phyloP scores from a whole-genome alignment of 2,797 vertebrate species.

The Arrhamphus sclerolepis region DNA sequence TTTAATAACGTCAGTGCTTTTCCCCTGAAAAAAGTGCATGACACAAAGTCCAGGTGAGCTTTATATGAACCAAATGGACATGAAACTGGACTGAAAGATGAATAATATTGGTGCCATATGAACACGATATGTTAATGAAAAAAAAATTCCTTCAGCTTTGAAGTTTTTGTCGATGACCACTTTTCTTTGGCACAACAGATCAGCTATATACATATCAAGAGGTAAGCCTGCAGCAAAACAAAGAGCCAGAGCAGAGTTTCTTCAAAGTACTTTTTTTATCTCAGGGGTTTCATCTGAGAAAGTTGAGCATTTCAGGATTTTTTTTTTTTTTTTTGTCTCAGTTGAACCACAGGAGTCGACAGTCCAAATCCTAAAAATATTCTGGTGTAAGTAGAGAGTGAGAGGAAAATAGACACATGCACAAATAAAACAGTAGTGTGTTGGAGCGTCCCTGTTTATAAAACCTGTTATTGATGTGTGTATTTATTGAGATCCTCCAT shows the following conservation, averaged over 20 bases:
- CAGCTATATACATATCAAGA: slow-evolving; percentile 4
- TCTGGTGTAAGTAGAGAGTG: neutral
- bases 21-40: too few relatives aligned
- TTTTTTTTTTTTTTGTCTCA: too few relatives aligned
- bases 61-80: neutral
- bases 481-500: slow-evolving; percentile 33
- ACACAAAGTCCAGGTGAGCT: too few relatives aligned
- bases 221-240: slow-evolving; percentile 14
- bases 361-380: neutral
- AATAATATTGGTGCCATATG: neutral
- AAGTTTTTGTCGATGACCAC: neutral
- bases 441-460: slow-evolving; percentile 30
- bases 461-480: slow-evolving; percentile 35
- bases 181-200: neutral
- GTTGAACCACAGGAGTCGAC: too few relatives aligned
- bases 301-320: too few relatives aligned
- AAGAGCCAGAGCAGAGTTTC: slow-evolving; percentile 23
- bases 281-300: slow-evolving; percentile 6
- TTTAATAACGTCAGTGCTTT: too few relatives aligned
- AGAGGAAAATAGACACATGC: neutral
- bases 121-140: too few relatives aligned
- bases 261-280: neutral
- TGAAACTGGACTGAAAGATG: neutral
- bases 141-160: too few relatives aligned
- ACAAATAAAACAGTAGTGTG: neutral